Evolutionary conservation across 2,888 invertebrate species (phyloP), one percentile per base, ranked within the genome.

Genomic region (Drosophila rubida): DNA sequence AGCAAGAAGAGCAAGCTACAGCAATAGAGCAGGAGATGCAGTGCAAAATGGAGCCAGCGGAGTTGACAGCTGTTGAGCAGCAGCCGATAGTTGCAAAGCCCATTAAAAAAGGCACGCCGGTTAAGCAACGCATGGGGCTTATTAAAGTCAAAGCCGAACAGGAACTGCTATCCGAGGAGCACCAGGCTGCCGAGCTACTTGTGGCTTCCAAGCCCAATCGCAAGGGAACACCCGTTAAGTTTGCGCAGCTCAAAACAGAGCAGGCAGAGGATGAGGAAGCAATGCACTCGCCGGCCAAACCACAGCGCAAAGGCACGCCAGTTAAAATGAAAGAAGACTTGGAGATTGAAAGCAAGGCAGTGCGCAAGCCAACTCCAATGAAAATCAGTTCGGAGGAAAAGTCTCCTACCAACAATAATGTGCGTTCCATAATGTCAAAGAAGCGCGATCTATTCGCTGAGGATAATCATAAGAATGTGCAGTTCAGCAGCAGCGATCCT

Each of bases 381-480:
- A 27, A 62, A 5, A 1, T 30, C 0, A 14, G 42, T 7, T 27
- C 16, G 1, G 22, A 46, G 16, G 39, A 71, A 3, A 45, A 53
- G 0, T 1, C 35, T 0, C 11, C 41, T 11, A 19, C 11, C 16
- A 69, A 53, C 22, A n/a, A 5, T 2, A 32, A 65, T 22, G 23
- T 76, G 7, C 71, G 80, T 22, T 86, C 83, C 2, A 86, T 86
- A 35, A 44, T 86, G 7, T 19, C 32, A 9, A 88, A 83, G 44
- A 69, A 70, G 4, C 78, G 81, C 1, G 76, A 90, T 32, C 44
- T 86, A 0, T 80, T 91, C 4, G 72, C 69, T 19, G 86, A 84
- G 23, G 81, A 88, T 16, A 58, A 48, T 3, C 75, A 77, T 0
- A 90, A 91, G 68, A 80, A 62, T 62, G 91, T 90, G 1, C 80